Base-by-base conservation (phyloP, 1,140 invertebrate species). In the Tetramorium simillimum region DNA sequence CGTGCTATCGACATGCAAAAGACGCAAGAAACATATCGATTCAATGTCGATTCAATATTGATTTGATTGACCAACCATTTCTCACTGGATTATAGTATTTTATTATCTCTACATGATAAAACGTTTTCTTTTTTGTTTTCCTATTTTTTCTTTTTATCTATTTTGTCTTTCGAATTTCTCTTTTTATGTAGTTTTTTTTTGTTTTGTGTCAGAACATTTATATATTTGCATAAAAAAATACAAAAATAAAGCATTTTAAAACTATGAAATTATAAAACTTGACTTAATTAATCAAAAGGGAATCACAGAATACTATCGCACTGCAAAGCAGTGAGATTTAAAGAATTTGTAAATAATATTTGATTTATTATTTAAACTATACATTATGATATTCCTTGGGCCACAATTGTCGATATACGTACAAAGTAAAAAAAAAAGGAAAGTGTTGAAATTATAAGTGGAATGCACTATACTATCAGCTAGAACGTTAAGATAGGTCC, bases 401-500 rank as follows among this genome's bases (percentile, higher is more conserved):
- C 86, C 86, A 88, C 86, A 63, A 63, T 91, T 49, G 16, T 85
- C 77, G 69, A 69, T 72, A 73, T 63, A 86, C 69, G 91, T 89
- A 91, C 72, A 88, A 91, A 91, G 77, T 91, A 82, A 86, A 88
- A 85, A 65, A 86, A 86, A 89, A 89, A 33, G 67, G 16, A 63
- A 58, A 65, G 12, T 56, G 14, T 82, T 5, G 49, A 81, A 84
- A 85, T 56, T 53, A 75, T 21, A 63, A 67, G 10, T 14, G 33
- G 46, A 56, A 63, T 33, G 58, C 37, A 33, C 72, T 63, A 60
- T 60, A 40, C 18, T 46, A 60, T 78, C 28, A 84, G 87, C 95
- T 97, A 98, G 95, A 98, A 98, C 76, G 98, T 98, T 91, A 98
- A 95, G 92, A 98, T 98, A 24, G 98, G 98, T 90, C 97, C 97